Base-by-base conservation (phyloP, 2,797 vertebrate species). In the Anguilla pacifica region DNA sequence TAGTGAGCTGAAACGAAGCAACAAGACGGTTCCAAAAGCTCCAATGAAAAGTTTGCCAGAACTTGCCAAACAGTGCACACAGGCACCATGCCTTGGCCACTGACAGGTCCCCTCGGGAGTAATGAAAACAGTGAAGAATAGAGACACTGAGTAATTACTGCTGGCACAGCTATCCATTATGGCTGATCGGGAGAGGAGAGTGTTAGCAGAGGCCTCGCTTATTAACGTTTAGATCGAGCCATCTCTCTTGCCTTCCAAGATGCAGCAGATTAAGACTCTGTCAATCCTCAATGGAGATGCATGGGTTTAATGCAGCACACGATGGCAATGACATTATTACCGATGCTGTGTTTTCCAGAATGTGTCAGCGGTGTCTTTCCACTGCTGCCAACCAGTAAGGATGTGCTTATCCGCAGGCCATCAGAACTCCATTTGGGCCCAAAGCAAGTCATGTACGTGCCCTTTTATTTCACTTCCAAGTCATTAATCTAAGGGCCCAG, bases 211-310 rank as follows among this genome's bases (percentile, higher is more conserved):
- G 84, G 88, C 91, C 91, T 87, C 86, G 93, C 93, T 92, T 93
- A 95, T 96, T 96, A 95, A 95, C 94, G 96, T 96, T 96, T 95
- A 95, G 95, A 95, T 93, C 94, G 94, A 94, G 89, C 92, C 82
- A 46, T 53, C 46, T 39, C 43, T 55, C 43, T 83, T 35, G 11
- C 77, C 85, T 53, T 43, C 39, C 72, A 53, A 53, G 81, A 88
- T 53, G 74, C 85, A 22, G 13, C 17, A 87, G 51, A 87, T 84
- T 89, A 86, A 84, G 59, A 87, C 59, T 82, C 77, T 83, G 82
- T 87, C 83, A 87, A 51, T 61, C 46, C 59, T 39, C 53, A 22
- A 81, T 57, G 46, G 74, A 87, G 64, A 67, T 46, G 39, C 49
- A 49, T 57, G 39, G 49, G 43, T 84, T 87, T 74, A 87, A 72